Conservation (phyloP, 2,888 invertebrate genomes). For the Uloborus plumipes region DNA sequence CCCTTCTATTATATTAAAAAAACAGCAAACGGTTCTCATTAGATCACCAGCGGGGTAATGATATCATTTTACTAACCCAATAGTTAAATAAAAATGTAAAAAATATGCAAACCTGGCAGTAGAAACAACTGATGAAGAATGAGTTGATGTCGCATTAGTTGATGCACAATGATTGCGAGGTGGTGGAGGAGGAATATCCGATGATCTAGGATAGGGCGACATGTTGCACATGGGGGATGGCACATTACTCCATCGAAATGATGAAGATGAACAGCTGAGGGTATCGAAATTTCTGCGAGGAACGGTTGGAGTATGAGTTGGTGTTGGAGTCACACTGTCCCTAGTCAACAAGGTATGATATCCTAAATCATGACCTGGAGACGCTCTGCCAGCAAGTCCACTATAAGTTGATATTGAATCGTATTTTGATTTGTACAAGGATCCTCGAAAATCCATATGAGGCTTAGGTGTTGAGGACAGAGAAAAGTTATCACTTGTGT, state of each 20-base stretch:
- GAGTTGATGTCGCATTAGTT: conserved; percentile 16
- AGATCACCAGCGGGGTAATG: too few species aligned
- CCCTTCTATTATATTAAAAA: too few species aligned
- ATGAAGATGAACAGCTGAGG: conserved; percentile 46
- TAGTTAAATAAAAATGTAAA: background rate
- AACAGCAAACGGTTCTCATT: too few species aligned
- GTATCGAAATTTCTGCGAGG: conserved; percentile 45
- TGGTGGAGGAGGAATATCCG: conserved; percentile 30
- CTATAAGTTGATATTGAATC: conserved; percentile 44
- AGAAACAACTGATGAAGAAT: background rate
- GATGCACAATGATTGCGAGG: conserved; percentile 29
- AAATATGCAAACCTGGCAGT: background rate
- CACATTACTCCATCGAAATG: conserved; percentile 52
- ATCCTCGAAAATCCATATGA: conserved; percentile 31
- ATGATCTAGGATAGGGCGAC: conserved; percentile 45
- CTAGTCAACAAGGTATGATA: conserved; percentile 58
- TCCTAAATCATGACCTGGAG: conserved; percentile 58
- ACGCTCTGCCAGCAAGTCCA: conserved; percentile 48
- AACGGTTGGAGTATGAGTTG: conserved; percentile 44
- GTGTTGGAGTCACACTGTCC: conserved; percentile 47
- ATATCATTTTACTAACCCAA: too few species aligned
- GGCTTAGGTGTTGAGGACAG: conserved; percentile 43
- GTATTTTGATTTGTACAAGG: conserved; percentile 44
- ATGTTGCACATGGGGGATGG: conserved; percentile 46
- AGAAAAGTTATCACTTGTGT: conserved; percentile 44